Percentiles rank a stretch among this genome's conserved stretches.
These are phyloP conservation scores for Carcharodon carcharias DNA, from an alignment of 2,797 vertebrate genomes.

Conservation along the genomic window DNA sequence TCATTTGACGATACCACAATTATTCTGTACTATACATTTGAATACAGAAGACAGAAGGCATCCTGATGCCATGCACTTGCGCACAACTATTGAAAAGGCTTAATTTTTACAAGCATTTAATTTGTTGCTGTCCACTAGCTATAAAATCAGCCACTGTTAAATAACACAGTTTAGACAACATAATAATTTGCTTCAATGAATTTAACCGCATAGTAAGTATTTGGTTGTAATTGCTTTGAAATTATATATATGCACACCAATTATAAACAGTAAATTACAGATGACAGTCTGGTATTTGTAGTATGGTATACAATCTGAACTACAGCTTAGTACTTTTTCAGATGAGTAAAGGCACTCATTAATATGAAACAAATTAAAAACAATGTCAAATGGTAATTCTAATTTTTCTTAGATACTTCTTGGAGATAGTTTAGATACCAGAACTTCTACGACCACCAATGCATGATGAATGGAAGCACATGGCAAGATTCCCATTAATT, in stretches of 20 bases:
- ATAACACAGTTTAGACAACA: background rate
- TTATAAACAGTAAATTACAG: background rate
- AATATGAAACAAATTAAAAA: slow-evolving; percentile 5
- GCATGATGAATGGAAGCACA: background rate
- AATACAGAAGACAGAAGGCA: background rate
- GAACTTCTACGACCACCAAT: background rate
- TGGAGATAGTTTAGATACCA: background rate
- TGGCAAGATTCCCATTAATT: background rate
- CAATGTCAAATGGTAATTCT: background rate
- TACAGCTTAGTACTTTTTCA: background rate
- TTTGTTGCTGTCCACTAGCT: slow-evolving; percentile 24
- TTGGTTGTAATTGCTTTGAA: slow-evolving; percentile 29
- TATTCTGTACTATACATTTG: background rate
- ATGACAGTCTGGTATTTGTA: background rate
- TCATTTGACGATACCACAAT: background rate
- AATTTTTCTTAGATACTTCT: background rate
- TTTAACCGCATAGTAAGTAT: slow-evolving; percentile 10
- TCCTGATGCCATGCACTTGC: background rate
- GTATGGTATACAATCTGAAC: background rate
- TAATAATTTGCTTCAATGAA: slow-evolving; percentile 7
- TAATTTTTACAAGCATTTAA: slow-evolving; percentile 13
- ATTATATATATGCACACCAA: background rate
- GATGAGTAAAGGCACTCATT: background rate
- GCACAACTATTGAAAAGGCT: background rate
- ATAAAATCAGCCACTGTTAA: slow-evolving; percentile 19